These are phyloP conservation scores for Crocuta crocuta DNA, from an alignment of 2,113 vertebrate species.

Conservation along the genomic window DNA sequence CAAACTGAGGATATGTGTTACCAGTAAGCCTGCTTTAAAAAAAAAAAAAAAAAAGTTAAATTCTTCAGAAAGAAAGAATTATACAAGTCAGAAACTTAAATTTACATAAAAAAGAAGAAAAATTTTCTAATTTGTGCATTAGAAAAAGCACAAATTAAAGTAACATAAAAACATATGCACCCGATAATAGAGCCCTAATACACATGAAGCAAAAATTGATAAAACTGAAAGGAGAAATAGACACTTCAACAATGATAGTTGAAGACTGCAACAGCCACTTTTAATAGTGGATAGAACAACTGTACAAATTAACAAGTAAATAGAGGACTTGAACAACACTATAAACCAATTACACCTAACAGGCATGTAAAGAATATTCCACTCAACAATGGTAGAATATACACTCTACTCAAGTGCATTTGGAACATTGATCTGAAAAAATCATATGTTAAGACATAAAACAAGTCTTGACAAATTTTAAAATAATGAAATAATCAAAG, in stretches of 20 bases:
- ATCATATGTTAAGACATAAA: neutral
- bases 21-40: neutral
- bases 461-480: neutral
- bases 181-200: neutral
- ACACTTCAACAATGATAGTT: neutral
- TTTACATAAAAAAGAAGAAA: neutral
- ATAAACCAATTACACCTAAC: no score
- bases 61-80: neutral
- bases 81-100: neutral
- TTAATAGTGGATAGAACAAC: neutral
- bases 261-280: neutral
- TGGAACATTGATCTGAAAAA: neutral
- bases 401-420: neutral
- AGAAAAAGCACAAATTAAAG: neutral
- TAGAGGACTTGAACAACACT: neutral
- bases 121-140: no score
- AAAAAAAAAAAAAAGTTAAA: neutral
- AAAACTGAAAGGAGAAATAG: neutral
- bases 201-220: neutral
- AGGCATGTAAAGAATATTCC: neutral
- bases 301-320: neutral
- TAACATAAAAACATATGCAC: neutral
- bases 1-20: neutral
- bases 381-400: rapidly evolving
- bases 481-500: neutral